Base-by-base conservation (phyloP, 2,113 vertebrate species). In the Alethe castanea region DNA sequence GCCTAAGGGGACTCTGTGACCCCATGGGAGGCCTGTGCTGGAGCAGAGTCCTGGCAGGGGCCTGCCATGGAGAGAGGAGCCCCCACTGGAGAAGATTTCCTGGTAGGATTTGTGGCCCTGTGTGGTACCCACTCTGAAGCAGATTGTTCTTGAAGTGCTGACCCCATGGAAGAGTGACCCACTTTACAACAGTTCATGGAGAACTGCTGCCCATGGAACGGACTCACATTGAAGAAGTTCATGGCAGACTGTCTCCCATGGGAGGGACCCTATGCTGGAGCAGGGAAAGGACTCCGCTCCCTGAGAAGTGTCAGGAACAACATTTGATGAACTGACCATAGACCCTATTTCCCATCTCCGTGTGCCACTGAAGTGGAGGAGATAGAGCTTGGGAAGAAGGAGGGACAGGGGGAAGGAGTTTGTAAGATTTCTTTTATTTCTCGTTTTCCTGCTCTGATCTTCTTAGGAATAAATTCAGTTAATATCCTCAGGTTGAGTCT, bases 211-310 rank as follows among this genome's bases (percentile, higher is more conserved):
- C 35, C 12, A 16, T 19, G 70, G 29, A 52, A 48, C 24, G 52
- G 29, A 9, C 3, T 35, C 6, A 14, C 1, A 3, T 0, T 74
- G 42, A 12, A 74, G 42, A 29, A 40, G 3, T 48, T 40, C 14
- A 15, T n/a, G 4, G 16, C 7, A 1, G 25, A 9, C 25, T 57
- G 35, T 31, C 8, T 59, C 8, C 31, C 15, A 17, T 31, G 16
- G 25, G 16, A 50, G 10, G 8, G 7, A 59, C 6, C 4, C 8
- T 4, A 31, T 0, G 0, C 1, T 54, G n/a, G 10, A 35, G 25
- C 13, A 76, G 31, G 16, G 16, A 10, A 66, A 66, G 16, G 16
- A 20, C 16, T 66, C 16, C 3, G 48, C 42, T 66, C 12, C 31
- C 35, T 66, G 19, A 35, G 25, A 29, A 42, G 5, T 20, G 11